These are phyloP conservation scores for Scyliorhinus canicula DNA, from an alignment of 2,797 vertebrate species.

Conservation along the genomic window DNA sequence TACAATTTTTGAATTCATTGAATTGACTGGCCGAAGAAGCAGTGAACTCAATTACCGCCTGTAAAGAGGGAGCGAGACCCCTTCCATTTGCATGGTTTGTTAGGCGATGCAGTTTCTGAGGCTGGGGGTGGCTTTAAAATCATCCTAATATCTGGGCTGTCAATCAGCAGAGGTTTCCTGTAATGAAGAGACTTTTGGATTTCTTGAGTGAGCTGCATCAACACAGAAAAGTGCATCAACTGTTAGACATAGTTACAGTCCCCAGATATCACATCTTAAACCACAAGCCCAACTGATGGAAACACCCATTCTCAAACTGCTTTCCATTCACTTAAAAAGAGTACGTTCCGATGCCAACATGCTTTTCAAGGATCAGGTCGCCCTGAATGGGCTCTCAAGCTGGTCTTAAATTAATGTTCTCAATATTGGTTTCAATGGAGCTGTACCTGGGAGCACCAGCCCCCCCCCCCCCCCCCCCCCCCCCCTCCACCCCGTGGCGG, in stretches of 20 bases:
- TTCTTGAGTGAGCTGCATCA: background rate
- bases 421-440: background rate
- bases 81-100: background rate
- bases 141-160: background rate
- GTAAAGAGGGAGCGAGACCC: background rate
- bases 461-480: no score
- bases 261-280: background rate
- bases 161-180: background rate
- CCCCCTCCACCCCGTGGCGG: background rate
- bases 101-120: background rate
- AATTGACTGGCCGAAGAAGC: background rate
- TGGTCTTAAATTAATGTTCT: background rate
- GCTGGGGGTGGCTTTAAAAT: background rate
- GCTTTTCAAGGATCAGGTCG: background rate
- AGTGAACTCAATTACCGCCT: background rate
- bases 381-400: background rate
- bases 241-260: background rate
- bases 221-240: background rate
- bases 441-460: no score
- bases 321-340: background rate
- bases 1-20: background rate
- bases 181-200: background rate
- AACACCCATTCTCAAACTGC: background rate
- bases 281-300: background rate
- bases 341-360: no score